Evolutionary conservation across 1,140 invertebrate genomes (phyloP), one percentile per base, ranked within the genome.

Genomic region (Macrotrachela quadricornifera): DNA sequence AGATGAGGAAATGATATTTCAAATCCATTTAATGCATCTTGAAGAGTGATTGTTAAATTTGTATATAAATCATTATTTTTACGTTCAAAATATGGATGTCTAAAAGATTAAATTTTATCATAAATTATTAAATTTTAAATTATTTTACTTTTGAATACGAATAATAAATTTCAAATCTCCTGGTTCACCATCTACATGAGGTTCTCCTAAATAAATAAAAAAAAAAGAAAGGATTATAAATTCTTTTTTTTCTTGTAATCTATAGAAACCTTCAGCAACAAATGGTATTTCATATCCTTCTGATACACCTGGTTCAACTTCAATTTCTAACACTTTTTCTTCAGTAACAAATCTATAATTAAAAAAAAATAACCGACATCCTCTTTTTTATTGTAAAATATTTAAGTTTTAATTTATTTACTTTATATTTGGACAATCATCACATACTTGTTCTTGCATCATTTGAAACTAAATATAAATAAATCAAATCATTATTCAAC

Each of bases 401-500:
- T 46, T 6, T 16, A 11, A 18, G 36, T 45, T 53, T 36, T 46
- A 21, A 39, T 47, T 30, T 10, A 30, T n/a, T 58, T 63, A 78
- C 77, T 85, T 86, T 1, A 96, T 83, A 75, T 99, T 99, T 30
- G 91, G 91, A 75, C 94, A 99, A 63, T 97, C 90, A 71, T 95
- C 91, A 74, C 94, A 99, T 0, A 97, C 86, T 63, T 83, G 80
- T 67, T 97, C 88, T 66, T 97, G 92, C 64, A 83, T 91, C 91
- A 99, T 97, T 73, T 96, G 90, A 72, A 95, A 55, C 21, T 30
- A 30, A 30, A 30, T 30, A 30, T 2, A 30, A 30, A n/a, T n/a
- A n/a, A n/a, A n/a, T n/a, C n/a, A n/a, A n/a, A n/a, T n/a, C n/a
- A n/a, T n/a, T n/a, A n/a, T n/a, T n/a, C n/a, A n/a, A n/a, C n/a